A percentile compares a stretch with the other conserved stretches of the same genome.
Conservation (phyloP, 2,888 invertebrate genomes). For the Drosophila longiperda region DNA sequence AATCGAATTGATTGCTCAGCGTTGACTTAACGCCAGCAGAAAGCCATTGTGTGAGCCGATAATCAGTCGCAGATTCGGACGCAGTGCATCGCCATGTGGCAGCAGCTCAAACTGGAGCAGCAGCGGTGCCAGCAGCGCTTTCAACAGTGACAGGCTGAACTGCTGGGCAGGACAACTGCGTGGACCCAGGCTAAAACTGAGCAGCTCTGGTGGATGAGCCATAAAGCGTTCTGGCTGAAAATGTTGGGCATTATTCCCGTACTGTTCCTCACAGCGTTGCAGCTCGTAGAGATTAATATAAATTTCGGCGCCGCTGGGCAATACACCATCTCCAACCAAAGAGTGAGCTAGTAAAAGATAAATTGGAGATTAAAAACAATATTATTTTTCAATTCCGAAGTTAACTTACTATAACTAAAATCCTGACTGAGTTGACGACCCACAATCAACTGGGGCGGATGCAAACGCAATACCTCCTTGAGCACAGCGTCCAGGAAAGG, state of each 20-base stretch:
- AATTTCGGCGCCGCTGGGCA: slow-evolving; percentile 67
- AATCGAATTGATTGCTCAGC: slow-evolving; percentile 14
- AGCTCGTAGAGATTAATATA: slow-evolving; percentile 63
- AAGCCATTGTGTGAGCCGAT: slow-evolving; percentile 66
- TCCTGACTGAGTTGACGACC: slow-evolving; percentile 55
- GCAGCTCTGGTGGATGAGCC: slow-evolving; percentile 20
- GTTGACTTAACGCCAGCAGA: slow-evolving; percentile 59
- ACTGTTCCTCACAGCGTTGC: slow-evolving; percentile 46
- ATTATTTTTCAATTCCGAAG: neutral
- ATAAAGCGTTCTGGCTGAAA: slow-evolving; percentile 68
- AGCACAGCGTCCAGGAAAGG: slow-evolving; percentile 82
- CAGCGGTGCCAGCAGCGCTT: slow-evolving; percentile 54
- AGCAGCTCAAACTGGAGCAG: slow-evolving; percentile 66
- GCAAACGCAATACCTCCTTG: slow-evolving; percentile 88
- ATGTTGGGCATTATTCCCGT: slow-evolving; percentile 25
- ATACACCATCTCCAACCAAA: slow-evolving; percentile 50
- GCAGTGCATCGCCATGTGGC: slow-evolving; percentile 61
- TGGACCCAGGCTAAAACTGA: slow-evolving; percentile 65
- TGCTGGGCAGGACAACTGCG: slow-evolving; percentile 65
- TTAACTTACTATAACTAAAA: slow-evolving; percentile 64
- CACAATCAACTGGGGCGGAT: slow-evolving; percentile 86
- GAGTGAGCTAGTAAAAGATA: slow-evolving; percentile 53
- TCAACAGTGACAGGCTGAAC: slow-evolving; percentile 57
- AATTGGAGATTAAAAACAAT: neutral
- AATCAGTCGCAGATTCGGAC: slow-evolving; percentile 49